These are phyloP conservation scores for Microplitis mediator DNA, from an alignment of 1,140 invertebrate genomes.

Conservation along the genomic window DNA sequence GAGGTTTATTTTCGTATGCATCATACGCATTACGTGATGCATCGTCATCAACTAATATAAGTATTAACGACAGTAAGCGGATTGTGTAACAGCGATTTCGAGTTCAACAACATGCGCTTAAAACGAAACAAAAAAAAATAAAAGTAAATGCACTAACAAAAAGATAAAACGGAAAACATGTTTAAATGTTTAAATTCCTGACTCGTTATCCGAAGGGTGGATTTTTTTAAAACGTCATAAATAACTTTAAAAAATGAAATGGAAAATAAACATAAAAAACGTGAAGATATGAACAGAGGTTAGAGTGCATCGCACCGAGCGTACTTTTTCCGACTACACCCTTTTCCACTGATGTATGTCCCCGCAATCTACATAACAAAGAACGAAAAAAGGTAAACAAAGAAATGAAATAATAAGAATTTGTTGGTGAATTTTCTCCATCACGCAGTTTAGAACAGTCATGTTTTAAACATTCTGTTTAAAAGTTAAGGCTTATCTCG, in stretches of 20 bases:
- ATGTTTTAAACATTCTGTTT: constrained; percentile 9
- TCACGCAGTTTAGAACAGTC: constrained; percentile 13
- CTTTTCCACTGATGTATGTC: background rate
- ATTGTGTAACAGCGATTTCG: background rate
- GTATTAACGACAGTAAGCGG: background rate
- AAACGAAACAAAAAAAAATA: background rate
- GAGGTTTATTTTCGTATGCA: too few relatives aligned
- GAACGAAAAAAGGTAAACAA: too few relatives aligned
- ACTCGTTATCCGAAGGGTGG: background rate
- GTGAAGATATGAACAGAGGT: constrained; percentile 10
- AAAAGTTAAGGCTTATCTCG: constrained; percentile 15
- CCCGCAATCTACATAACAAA: background rate
- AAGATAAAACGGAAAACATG: background rate
- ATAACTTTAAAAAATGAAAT: background rate
- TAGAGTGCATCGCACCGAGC: background rate
- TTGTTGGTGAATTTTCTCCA: constrained; percentile 7
- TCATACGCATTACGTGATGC: background rate
- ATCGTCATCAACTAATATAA: background rate
- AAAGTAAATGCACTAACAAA: background rate
- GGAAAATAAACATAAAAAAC: background rate
- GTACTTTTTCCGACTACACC: background rate
- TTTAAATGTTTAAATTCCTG: background rate
- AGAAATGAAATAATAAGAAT: background rate
- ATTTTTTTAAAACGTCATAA: constrained; percentile 10
- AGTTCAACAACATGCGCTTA: background rate